phyloP scores from a whole-genome alignment of 2,797 vertebrate genomes.

The Parauchenoglanis punctatus region DNA sequence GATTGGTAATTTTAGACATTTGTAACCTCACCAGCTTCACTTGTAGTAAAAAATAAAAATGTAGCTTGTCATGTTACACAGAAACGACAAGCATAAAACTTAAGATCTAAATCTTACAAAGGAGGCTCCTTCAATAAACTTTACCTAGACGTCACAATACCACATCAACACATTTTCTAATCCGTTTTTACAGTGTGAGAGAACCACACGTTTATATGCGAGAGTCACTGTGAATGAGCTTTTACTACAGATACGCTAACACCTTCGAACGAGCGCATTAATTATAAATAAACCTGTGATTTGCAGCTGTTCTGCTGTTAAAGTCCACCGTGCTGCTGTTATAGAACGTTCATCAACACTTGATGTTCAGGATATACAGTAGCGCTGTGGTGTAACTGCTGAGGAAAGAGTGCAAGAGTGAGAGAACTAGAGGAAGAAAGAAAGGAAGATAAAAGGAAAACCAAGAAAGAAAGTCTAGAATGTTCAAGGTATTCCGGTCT shows the following conservation, averaged over 20 bases:
- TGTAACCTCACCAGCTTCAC: neutral
- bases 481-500: neutral
- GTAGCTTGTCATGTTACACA: no score
- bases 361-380: neutral
- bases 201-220: no score
- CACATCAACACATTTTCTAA: neutral
- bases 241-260: neutral
- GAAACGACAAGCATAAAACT: neutral
- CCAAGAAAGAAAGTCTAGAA: neutral
- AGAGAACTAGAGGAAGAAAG: neutral
- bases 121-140: neutral
- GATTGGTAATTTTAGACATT: no score
- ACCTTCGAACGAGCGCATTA: neutral
- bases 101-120: neutral
- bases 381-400: neutral
- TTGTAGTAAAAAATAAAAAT: no score
- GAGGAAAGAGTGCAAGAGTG: neutral
- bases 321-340: neutral
- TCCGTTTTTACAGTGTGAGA: neutral
- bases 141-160: neutral
- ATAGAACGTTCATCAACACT: neutral
- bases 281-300: neutral
- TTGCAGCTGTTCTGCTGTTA: neutral
- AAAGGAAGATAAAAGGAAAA: neutral
- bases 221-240: neutral